Evolutionary conservation across 2,888 invertebrate genomes (phyloP).

Genomic region (Ochropleura leucogaster): DNA sequence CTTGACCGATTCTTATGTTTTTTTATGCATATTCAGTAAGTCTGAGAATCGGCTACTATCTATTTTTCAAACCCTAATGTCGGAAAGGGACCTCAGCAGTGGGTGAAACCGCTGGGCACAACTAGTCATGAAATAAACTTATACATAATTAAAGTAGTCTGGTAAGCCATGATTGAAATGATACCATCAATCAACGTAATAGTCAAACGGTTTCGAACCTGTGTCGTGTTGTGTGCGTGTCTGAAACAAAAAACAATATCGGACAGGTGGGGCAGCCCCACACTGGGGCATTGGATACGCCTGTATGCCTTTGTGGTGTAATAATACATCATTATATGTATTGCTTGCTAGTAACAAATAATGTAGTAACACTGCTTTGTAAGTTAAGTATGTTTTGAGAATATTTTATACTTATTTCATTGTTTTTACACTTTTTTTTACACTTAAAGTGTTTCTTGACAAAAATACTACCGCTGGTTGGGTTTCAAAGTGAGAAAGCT

Average conservation of each 20-base stretch:
- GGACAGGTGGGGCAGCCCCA: neutral
- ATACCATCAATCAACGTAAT: neutral
- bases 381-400: neutral
- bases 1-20: no score
- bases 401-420: no score
- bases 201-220: neutral
- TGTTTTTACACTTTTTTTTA: no score
- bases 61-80: no score
- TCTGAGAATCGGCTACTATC: no score
- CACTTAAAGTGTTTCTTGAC: no score
- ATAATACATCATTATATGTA: neutral
- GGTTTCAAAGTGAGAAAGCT: no score
- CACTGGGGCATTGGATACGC: neutral
- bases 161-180: neutral
- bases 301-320: neutral
- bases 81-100: no score
- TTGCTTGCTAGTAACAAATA: neutral
- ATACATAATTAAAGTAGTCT: neutral
- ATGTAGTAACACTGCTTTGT: neutral
- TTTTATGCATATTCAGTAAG: no score
- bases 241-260: neutral
- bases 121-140: neutral
- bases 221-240: neutral
- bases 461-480: no score
- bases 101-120: no score